A percentile compares a stretch with the other conserved stretches of the same genome.
Conservation (phyloP, 2,113 vertebrate genomes). For the Dendropsophus ebraccatus region DNA sequence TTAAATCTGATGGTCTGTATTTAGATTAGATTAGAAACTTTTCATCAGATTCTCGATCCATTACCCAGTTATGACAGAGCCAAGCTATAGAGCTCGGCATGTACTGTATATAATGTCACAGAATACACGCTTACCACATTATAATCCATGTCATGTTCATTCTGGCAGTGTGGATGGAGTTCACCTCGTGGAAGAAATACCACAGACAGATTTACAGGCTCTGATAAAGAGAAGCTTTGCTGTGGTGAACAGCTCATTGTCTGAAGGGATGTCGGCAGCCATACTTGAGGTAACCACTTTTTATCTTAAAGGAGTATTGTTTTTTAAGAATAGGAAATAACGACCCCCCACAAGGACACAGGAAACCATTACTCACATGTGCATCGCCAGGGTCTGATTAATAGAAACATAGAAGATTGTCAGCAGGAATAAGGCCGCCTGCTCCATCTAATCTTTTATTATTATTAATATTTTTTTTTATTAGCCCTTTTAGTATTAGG, state of each 20-base stretch:
- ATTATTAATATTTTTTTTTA: no score
- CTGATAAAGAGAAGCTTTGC: conserved; percentile 79
- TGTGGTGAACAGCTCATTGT: conserved; percentile 90
- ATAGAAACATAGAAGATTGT: no score
- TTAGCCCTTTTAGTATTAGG: no score
- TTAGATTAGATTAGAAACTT: neutral
- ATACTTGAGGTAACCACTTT: conserved; percentile 84
- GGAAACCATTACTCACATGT: no score
- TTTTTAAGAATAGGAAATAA: no score
- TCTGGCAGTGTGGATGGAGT: conserved; percentile 73
- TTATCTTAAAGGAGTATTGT: neutral
- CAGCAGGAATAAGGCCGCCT: no score
- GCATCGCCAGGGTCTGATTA: no score
- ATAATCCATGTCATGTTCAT: neutral
- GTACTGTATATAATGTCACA: no score
- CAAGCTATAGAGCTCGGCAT: no score
- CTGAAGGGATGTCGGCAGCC: conserved; percentile 95
- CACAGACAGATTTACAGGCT: conserved; percentile 85
- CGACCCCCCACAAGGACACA: no score
- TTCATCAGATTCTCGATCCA: neutral
- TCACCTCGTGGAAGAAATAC: conserved; percentile 78
- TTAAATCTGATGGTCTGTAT: neutral
- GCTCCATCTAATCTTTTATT: no score
- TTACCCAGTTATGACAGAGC: no score
- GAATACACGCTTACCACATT: neutral